Evolutionary conservation across 2,797 vertebrate species (phyloP), one percentile per base, ranked within the genome.

Genomic region (Amphiprion clarkii): DNA sequence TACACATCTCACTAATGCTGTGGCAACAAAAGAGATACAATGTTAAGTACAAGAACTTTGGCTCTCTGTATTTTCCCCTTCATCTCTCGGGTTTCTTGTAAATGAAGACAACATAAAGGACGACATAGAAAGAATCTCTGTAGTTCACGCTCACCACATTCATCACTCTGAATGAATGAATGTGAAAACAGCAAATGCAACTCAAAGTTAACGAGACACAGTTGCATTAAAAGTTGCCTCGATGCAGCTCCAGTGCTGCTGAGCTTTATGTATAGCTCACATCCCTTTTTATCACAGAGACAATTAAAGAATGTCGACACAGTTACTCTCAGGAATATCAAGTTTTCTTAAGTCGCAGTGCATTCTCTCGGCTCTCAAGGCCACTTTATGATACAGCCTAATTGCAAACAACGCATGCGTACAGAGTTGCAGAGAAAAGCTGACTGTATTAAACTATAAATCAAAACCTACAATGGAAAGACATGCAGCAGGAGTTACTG

Each of bases 371-470:
- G 17, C 42, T 46, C 14, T 6, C 42, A 46, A 17, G 12, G 14
- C 42, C 42, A 36, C 62, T 31, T 65, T 52, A 65, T 64, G 27
- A 27, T 27, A 3, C 31, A 33, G 4, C 31, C 5, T 6, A 6
- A 39, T 10, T 21, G 51, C 36, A 53, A 65, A 40, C 23, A 65
- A 27, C 63, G 42, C 63, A n/a, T 65, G 33, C 39, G 16, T 46
- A 16, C 44, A 46, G 44, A 6, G 44, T 46, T 46, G 44, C 16
- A 46, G 44, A 3, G 33, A 21, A 23, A 64, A 51, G 51, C 31
- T 51, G 36, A 39, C 36, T 2, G 6, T 48, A 19, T 3, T n/a
- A 48, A 48, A 9, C 46, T 8, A 7, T 48, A n/a, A 48, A n/a
- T 48, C 44, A 48, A 7, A 48, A 19, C 8, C 46, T 39, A 27